These are phyloP conservation scores for Cryptoprocta ferox DNA, from an alignment of 2,797 vertebrate genomes.

Conservation along the genomic window DNA sequence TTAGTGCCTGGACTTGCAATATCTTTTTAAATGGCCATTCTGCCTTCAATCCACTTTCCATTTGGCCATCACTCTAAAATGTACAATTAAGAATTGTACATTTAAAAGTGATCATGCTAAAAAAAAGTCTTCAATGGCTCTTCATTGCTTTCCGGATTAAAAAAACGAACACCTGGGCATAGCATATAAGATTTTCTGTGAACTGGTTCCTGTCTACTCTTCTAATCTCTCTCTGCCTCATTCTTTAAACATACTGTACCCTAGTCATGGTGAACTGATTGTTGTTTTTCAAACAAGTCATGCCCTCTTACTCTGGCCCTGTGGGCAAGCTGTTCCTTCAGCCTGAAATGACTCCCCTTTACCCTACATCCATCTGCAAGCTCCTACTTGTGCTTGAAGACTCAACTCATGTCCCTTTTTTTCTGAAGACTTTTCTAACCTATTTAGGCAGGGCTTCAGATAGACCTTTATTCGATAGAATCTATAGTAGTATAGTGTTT, in stretches of 20 bases:
- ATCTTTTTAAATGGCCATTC: constrained; percentile 32
- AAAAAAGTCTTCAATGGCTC: constrained; percentile 37
- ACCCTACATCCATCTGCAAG: constrained; percentile 4
- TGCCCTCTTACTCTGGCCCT: not conserved
- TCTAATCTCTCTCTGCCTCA: constrained; percentile 1
- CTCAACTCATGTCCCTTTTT: not conserved
- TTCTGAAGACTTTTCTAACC: not conserved
- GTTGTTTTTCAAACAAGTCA: constrained; percentile 17
- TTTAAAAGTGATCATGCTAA: not conserved
- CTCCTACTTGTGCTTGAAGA: not conserved
- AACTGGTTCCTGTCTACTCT: not conserved
- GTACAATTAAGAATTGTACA: not conserved
- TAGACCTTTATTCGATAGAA: not conserved
- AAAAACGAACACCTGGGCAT: not conserved
- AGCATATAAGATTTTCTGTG: not conserved
- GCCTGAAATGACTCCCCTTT: not conserved
- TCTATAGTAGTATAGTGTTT: not conserved
- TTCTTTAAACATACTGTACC: constrained; percentile 52
- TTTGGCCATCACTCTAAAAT: constrained; percentile 38
- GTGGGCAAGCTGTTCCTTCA: constrained; percentile 8
- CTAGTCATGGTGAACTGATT: constrained; percentile 26
- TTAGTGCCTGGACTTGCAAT: not conserved
- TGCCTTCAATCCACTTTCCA: not conserved
- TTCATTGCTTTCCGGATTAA: constrained; percentile 7
- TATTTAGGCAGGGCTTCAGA: not conserved